A percentile compares a stretch with the other conserved stretches of the same genome.
These are phyloP conservation scores for Tricholauxania praeusta DNA, from an alignment of 2,888 invertebrate species.

Conservation along the genomic window DNA sequence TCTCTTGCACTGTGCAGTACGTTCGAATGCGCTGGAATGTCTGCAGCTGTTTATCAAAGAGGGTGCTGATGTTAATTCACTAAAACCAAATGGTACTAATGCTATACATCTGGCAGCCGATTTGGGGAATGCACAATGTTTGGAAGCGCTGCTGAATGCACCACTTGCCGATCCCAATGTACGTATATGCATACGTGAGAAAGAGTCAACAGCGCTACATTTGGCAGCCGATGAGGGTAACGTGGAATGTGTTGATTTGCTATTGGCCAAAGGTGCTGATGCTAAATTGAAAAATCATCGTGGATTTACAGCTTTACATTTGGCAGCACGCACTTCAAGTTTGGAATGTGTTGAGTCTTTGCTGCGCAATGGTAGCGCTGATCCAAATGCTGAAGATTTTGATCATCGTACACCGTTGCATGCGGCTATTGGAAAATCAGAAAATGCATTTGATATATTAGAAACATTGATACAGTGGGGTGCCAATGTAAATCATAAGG, in stretches of 20 bases:
- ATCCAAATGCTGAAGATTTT: constrained; percentile 83
- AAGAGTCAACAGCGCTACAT: constrained; percentile 84
- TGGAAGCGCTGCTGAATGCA: constrained; percentile 80
- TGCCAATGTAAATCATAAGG: constrained; percentile 85
- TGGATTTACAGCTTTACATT: constrained; percentile 86
- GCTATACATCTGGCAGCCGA: constrained; percentile 86
- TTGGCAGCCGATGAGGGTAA: constrained; percentile 90
- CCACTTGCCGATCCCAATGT: constrained; percentile 80
- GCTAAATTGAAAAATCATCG: constrained; percentile 81
- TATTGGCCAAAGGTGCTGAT: constrained; percentile 81
- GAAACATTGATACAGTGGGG: constrained; percentile 84
- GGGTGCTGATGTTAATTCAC: constrained; percentile 81
- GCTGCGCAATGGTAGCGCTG: constrained; percentile 79
- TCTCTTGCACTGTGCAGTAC: constrained; percentile 85
- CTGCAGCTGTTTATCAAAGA: constrained; percentile 80
- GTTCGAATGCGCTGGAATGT: constrained; percentile 86
- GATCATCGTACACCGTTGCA: constrained; percentile 86
- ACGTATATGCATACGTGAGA: constrained; percentile 77
- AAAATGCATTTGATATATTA: constrained; percentile 83
- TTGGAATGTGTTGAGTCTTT: constrained; percentile 85
- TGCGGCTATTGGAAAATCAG: constrained; percentile 86
- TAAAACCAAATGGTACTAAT: constrained; percentile 82
- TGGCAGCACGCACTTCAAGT: constrained; percentile 84
- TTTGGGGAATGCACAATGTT: constrained; percentile 80
- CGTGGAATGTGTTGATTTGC: constrained; percentile 81